Conservation (phyloP, 2,888 invertebrate species). For the Rhingia campestris region DNA sequence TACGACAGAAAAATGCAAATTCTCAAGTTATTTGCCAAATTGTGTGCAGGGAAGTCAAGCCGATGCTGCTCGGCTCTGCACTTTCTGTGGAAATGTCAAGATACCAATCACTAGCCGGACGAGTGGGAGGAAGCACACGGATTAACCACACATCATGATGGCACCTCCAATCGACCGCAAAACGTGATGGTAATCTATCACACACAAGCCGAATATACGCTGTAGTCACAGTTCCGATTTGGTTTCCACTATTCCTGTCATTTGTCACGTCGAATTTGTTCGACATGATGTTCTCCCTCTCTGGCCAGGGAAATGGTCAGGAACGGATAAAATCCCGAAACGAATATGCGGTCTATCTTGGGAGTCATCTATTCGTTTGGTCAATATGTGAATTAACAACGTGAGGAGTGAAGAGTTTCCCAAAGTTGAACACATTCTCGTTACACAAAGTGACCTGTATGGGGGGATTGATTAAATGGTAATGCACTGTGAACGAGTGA, state of each 20-base stretch:
- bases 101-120: constrained; percentile 44
- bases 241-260: constrained; percentile 52
- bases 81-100: constrained; percentile 41
- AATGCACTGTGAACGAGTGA: constrained; percentile 56
- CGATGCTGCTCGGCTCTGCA: neutral
- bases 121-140: constrained; percentile 29
- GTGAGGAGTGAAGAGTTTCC: neutral
- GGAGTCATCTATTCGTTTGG: constrained; percentile 18
- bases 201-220: constrained; percentile 6
- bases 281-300: constrained; percentile 49
- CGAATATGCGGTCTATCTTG: neutral
- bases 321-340: constrained; percentile 13
- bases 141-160: constrained; percentile 69
- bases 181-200: constrained; percentile 71
- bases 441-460: neutral
- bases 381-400: constrained; percentile 45
- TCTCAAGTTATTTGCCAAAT: constrained; percentile 56
- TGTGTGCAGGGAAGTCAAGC: constrained; percentile 32
- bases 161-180: constrained; percentile 71
- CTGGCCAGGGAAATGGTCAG: constrained; percentile 13
- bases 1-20: constrained; percentile 64
- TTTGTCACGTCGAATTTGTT: constrained; percentile 70
- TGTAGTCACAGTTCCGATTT: constrained; percentile 53
- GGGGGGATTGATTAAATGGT: constrained; percentile 58
- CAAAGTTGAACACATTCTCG: constrained; percentile 1